Evolutionary conservation across 1,140 invertebrate species (phyloP).

Genomic region (Radopholus similis): DNA sequence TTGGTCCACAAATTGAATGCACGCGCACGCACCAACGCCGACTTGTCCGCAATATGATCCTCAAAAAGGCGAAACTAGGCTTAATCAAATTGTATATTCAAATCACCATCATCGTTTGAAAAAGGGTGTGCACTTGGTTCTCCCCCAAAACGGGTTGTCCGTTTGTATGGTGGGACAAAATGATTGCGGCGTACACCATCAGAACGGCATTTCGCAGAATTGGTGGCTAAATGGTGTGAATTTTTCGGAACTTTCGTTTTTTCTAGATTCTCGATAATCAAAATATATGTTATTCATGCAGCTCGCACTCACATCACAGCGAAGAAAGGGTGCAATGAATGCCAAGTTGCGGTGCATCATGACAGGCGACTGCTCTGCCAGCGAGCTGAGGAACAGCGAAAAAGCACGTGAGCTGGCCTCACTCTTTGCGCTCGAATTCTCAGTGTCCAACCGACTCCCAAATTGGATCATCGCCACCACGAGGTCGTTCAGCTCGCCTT

Average conservation of each 20-base stretch:
- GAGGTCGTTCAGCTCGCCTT: slow-evolving; percentile 20
- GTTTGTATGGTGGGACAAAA: no score
- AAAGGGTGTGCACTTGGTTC: no score
- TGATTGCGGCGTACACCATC: slow-evolving; percentile 30
- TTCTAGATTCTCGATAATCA: no score
- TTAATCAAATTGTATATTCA: not conserved
- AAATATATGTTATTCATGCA: no score
- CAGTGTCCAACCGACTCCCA: slow-evolving; percentile 2
- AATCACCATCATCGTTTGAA: no score
- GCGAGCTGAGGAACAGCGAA: slow-evolving; percentile 23
- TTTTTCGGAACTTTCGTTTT: not conserved
- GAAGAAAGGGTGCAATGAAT: slow-evolving; percentile 17
- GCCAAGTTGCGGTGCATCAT: slow-evolving; percentile 15
- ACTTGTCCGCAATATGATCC: slow-evolving; percentile 23
- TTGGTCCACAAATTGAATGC: slow-evolving; percentile 30
- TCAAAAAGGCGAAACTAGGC: not conserved
- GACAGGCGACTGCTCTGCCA: slow-evolving; percentile 13
- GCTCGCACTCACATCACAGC: slow-evolving; percentile 14
- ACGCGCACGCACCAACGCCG: slow-evolving; percentile 19
- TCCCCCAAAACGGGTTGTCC: no score
- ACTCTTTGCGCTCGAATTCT: not conserved
- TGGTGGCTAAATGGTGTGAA: slow-evolving; percentile 23
- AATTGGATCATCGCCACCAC: slow-evolving; percentile 19
- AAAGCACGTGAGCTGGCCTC: slow-evolving; percentile 20
- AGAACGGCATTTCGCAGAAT: slow-evolving; percentile 24